These are phyloP conservation scores for Spilarctia lutea DNA, from an alignment of 2,888 invertebrate genomes.

Conservation along the genomic window DNA sequence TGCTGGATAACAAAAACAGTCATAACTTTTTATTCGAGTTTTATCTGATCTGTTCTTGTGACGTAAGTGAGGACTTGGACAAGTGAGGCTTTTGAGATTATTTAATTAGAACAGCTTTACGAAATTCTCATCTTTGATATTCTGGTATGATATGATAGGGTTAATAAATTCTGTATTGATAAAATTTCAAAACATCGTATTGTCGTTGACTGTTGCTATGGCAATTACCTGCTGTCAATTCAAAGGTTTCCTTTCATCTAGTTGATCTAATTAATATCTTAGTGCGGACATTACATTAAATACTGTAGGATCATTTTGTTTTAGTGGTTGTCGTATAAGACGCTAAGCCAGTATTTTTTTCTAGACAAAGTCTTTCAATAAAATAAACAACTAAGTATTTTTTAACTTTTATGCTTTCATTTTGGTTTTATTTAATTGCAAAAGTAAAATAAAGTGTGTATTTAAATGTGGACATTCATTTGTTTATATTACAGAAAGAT, in stretches of 20 bases:
- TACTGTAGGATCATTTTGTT: neutral
- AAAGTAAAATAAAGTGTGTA: neutral
- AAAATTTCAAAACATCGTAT: neutral
- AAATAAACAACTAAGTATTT: neutral
- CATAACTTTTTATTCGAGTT: slow-evolving; percentile 14
- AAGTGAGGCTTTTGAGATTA: neutral
- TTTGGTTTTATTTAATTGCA: neutral
- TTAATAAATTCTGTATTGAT: neutral
- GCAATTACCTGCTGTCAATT: neutral
- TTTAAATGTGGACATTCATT: neutral
- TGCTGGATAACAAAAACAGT: slow-evolving; percentile 14
- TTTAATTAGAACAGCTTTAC: neutral
- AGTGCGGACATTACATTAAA: neutral
- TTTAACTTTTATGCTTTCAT: neutral
- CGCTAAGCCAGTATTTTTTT: neutral
- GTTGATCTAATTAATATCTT: neutral
- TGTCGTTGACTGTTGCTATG: neutral
- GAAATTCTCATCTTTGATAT: neutral
- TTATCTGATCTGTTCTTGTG: slow-evolving; percentile 11
- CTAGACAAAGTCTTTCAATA: neutral
- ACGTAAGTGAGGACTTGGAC: neutral
- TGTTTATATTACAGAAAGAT: neutral
- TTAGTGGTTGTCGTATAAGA: neutral
- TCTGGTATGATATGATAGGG: neutral
- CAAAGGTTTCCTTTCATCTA: neutral